A percentile compares a stretch with the other conserved stretches of the same genome.
phyloP scores from a whole-genome alignment of 2,797 vertebrate species.

The Chanos chanos region DNA sequence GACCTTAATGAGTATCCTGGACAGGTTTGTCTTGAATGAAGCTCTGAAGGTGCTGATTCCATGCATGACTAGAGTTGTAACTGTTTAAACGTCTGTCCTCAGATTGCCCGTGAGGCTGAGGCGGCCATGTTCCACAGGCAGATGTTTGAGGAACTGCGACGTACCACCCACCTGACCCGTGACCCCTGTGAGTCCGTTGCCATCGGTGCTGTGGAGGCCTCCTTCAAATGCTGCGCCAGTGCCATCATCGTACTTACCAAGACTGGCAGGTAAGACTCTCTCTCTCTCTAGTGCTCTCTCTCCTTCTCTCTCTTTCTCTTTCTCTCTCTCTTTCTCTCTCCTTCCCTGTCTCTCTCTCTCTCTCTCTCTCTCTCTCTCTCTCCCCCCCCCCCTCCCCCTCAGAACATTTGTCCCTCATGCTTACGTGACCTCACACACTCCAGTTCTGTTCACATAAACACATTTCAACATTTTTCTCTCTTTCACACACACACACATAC shows the following conservation, averaged over 20 bases:
- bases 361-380: too few species aligned
- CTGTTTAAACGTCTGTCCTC: conserved; percentile 24
- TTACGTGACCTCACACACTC: too few species aligned
- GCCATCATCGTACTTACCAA: conserved; percentile 97
- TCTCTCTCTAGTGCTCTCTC: conserved; percentile 22
- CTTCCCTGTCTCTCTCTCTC: too few species aligned
- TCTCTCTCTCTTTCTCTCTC: too few species aligned
- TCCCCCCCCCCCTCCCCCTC: too few species aligned
- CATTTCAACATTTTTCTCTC: too few species aligned
- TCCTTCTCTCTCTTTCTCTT: too few species aligned
- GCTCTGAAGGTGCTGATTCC: not conserved
- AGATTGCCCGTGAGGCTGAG: conserved; percentile 98
- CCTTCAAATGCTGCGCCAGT: conserved; percentile 97
- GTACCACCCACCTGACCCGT: conserved; percentile 87
- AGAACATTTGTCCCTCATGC: too few species aligned
- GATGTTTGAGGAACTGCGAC: conserved; percentile 94
- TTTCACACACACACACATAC: too few species aligned
- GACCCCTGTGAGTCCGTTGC: conserved; percentile 93
- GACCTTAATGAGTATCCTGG: too few species aligned
- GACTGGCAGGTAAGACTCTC: conserved; percentile 81
- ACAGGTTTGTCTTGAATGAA: too few species aligned
- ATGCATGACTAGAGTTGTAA: not conserved
- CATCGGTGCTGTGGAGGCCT: conserved; percentile 93
- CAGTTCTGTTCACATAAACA: not conserved
- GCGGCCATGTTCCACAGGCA: conserved; percentile 98